Base-by-base conservation (phyloP, 2,797 vertebrate genomes). In the Oreochromis mossambicus region DNA sequence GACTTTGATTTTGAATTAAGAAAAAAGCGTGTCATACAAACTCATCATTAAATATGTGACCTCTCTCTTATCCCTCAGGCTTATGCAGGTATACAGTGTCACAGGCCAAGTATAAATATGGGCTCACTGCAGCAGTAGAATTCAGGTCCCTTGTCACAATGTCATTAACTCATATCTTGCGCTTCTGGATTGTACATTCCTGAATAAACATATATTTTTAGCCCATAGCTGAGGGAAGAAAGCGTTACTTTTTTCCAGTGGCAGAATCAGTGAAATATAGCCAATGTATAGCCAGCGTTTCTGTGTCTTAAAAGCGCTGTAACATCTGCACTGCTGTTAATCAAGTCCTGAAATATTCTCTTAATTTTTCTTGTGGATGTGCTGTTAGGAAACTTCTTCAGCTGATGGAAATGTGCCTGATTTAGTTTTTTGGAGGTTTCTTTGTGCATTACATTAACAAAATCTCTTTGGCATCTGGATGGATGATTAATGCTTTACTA, bases 251-350 rank as follows among this genome's bases (percentile, higher is more conserved):
- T 79, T 68, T 56, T 73, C 43, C 55, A 48, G 4, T 15, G 79
- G 77, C 17, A 1, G 21, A 66, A 56, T 51, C n/a, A 77, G 32
- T 68, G 63, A 82, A 86, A 50, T 51, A 0, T 13, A 66, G 11
- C 61, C 61, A 38, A 0, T 38, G 38, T 66, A 78, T 1, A 82
- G 34, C 63, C 51, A 73, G 50, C 0, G 43, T 86, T 29, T 77
- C 5, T 68, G 21, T 68, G 63, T 24, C 21, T 63, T 41, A 87
- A 82, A 54, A 87, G 34, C 6, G 0, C 34, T 13, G 80, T 79
- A 87, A 87, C 68, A 81, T 87, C 34, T 85, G 82, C 32, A 38
- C 61, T 19, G 58, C 41, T 70, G 46, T 63, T 87, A 54, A 85
- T 83, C 61, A 83, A 63, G 32, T 73, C 82, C 86, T 80, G 4